These are phyloP conservation scores for Sericinus montela DNA, from an alignment of 2,888 invertebrate genomes.

Conservation along the genomic window DNA sequence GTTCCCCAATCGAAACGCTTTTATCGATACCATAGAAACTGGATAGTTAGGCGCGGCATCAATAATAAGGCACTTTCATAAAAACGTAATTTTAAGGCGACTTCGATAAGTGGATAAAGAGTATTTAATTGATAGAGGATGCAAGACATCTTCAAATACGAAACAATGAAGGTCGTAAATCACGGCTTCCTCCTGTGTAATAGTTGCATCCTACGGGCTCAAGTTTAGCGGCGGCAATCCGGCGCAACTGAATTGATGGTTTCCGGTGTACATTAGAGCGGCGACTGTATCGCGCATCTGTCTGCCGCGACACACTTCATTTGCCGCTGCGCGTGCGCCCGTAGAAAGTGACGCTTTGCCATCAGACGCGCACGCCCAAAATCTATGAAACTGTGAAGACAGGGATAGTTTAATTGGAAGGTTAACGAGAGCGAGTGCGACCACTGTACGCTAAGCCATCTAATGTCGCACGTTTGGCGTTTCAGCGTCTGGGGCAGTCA, in stretches of 20 bases:
- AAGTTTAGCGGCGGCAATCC: constrained; percentile 70
- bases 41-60: constrained; percentile 6
- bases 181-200: constrained; percentile 68
- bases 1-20: not conserved
- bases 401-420: constrained; percentile 37
- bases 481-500: constrained; percentile 35
- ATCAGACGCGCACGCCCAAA: constrained; percentile 58
- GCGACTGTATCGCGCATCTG: constrained; percentile 69
- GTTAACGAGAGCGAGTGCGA: constrained; percentile 23
- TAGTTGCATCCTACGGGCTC: constrained; percentile 69
- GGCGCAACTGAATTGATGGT: constrained; percentile 74
- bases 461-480: constrained; percentile 27
- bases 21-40: too few relatives aligned
- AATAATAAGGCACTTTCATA: not conserved
- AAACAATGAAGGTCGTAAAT: constrained; percentile 77
- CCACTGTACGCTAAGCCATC: constrained; percentile 31
- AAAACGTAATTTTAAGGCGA: constrained; percentile 11
- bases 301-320: constrained; percentile 75
- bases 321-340: constrained; percentile 68
- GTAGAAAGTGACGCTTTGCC: constrained; percentile 72
- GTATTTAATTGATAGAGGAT: constrained; percentile 52
- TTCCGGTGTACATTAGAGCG: constrained; percentile 72
- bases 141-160: constrained; percentile 53
- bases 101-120: constrained; percentile 33
- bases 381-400: constrained; percentile 46